Conservation (phyloP, 2,113 vertebrate genomes). For the Telmatochromis brachygnathus region DNA sequence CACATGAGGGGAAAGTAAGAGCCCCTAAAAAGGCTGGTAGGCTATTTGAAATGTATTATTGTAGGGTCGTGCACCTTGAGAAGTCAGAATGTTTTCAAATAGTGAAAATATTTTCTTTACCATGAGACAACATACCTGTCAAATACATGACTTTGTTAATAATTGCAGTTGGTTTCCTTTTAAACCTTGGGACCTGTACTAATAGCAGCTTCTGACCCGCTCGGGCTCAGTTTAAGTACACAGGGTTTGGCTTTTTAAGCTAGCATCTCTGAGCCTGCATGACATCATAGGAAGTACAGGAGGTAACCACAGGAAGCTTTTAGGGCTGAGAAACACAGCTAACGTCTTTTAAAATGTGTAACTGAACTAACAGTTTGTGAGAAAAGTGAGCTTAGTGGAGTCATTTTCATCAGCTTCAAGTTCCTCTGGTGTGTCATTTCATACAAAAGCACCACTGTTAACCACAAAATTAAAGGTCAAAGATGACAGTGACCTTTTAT, state of each 20-base stretch:
- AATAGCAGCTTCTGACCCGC: neutral
- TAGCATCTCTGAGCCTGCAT: neutral
- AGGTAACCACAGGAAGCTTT: rapidly evolving
- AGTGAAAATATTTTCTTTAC: neutral
- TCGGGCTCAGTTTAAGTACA: neutral
- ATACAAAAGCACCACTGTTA: neutral
- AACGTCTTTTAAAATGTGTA: neutral
- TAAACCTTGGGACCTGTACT: neutral
- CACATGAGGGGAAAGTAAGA: neutral
- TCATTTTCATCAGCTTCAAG: neutral
- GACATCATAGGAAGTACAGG: neutral
- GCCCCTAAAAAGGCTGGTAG: neutral
- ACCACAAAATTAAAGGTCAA: neutral
- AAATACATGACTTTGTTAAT: neutral
- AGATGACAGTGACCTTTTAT: neutral
- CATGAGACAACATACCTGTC: neutral
- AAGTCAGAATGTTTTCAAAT: neutral
- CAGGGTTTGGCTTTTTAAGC: neutral
- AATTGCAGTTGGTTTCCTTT: neutral
- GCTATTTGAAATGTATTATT: neutral
- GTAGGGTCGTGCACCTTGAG: neutral
- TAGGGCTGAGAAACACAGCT: neutral
- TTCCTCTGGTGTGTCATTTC: neutral
- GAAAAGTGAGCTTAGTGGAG: rapidly evolving
- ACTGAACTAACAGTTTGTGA: neutral